Conservation (phyloP, 2,113 vertebrate species). For the Spermophilus dauricus region DNA sequence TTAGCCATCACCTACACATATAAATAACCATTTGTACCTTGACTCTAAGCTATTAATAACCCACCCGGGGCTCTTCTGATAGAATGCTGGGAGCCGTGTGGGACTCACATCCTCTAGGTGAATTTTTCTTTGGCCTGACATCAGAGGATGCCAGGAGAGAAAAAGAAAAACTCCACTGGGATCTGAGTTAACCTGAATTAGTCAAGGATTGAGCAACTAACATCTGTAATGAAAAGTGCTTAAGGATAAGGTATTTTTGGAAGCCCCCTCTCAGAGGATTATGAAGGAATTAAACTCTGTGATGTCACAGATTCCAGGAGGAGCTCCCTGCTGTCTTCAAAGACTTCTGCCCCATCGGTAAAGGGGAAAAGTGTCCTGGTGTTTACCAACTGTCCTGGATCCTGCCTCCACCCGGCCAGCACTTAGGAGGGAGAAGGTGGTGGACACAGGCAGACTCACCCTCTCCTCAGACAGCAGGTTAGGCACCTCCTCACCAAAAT, state of each 20-base stretch:
- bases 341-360: conserved; percentile 73
- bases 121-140: conserved; percentile 83
- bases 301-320: conserved; percentile 80
- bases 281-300: conserved; percentile 80
- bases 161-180: conserved; percentile 71
- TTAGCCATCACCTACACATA: conserved; percentile 73
- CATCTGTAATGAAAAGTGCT: conserved; percentile 85
- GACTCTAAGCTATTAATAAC: conserved; percentile 68
- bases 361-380: conserved; percentile 45
- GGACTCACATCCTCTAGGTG: conserved; percentile 60
- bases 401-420: neutral
- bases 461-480: neutral
- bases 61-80: conserved; percentile 61
- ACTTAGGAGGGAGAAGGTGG: neutral
- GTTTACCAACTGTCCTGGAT: neutral
- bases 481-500: neutral
- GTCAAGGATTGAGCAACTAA: conserved; percentile 85
- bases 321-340: conserved; percentile 83
- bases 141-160: conserved; percentile 78
- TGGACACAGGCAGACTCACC: neutral
- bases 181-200: conserved; percentile 81
- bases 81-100: neutral
- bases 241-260: conserved; percentile 83
- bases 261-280: conserved; percentile 66
- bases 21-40: conserved; percentile 79